Conservation (phyloP, 2,888 invertebrate genomes). For the Eupelmus urozonus region DNA sequence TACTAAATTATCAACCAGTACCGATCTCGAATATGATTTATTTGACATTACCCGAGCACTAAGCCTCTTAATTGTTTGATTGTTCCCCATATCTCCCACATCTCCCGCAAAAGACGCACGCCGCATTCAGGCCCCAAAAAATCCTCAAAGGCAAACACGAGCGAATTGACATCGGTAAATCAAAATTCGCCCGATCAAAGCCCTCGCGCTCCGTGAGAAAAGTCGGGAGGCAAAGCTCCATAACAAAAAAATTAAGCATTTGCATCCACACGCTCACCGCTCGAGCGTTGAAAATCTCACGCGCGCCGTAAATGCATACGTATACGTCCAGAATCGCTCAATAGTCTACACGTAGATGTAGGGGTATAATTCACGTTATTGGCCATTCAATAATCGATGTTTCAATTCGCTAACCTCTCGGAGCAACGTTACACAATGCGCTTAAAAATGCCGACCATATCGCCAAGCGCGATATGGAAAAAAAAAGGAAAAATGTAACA, state of each 20-base stretch:
- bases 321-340: neutral
- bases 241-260: neutral
- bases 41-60: neutral
- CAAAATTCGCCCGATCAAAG: neutral
- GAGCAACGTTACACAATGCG: conserved; percentile 48
- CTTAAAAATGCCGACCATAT: conserved; percentile 28
- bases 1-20: neutral
- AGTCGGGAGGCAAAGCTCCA: neutral
- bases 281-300: conserved; percentile 12
- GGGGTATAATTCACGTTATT: conserved; percentile 43
- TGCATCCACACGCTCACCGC: neutral
- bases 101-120: neutral
- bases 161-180: conserved; percentile 42
- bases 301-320: neutral
- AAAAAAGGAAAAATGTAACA: conserved; percentile 1
- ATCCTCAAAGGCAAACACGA: neutral
- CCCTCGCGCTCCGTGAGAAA: conserved; percentile 24
- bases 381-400: conserved; percentile 50
- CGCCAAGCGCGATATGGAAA: neutral
- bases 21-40: conserved; percentile 24
- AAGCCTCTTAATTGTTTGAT: conserved; percentile 18
- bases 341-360: neutral
- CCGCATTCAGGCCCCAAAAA: neutral
- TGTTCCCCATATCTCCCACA: conserved; percentile 16
- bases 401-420: conserved; percentile 51